These are phyloP conservation scores for Rhodinocichla rosea DNA, from an alignment of 2,113 vertebrate genomes.

Conservation along the genomic window DNA sequence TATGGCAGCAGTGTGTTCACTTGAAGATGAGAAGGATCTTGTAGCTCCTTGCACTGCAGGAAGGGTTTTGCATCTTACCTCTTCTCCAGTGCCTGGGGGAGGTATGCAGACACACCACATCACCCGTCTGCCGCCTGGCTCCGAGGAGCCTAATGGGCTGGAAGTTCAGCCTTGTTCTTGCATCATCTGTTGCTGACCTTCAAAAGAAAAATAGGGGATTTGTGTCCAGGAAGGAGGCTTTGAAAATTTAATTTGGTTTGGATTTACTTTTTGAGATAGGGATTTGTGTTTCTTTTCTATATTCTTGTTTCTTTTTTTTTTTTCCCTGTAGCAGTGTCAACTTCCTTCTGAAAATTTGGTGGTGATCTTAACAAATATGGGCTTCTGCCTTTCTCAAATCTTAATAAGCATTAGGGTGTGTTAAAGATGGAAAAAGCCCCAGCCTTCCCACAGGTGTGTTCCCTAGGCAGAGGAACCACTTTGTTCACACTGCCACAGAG, in stretches of 20 bases:
- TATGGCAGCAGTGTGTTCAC: not conserved
- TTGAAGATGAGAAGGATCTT: not conserved
- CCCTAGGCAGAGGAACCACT: not conserved
- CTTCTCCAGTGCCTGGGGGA: not conserved
- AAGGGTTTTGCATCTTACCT: not conserved
- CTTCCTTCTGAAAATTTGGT: not conserved
- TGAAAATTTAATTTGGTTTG: slow-evolving; percentile 42
- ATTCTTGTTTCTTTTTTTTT: not conserved
- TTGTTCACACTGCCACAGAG: not conserved
- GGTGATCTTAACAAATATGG: not conserved
- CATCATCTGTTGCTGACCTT: slow-evolving; percentile 37
- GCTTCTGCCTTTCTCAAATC: not conserved
- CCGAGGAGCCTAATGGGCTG: not conserved
- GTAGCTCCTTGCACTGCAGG: not conserved
- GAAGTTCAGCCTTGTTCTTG: slow-evolving; percentile 10
- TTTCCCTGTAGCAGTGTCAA: not conserved
- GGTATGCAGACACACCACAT: not conserved
- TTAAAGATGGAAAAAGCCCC: not conserved
- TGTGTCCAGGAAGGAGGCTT: slow-evolving; percentile 5
- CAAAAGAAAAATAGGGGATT: slow-evolving; percentile 22
- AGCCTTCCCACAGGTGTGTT: not conserved
- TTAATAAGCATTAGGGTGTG: not conserved
- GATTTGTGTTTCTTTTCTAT: not conserved
- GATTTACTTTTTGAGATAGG: not conserved
- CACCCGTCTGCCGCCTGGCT: not conserved